Evolutionary conservation across 2,888 invertebrate genomes (phyloP).

Genomic region (Tetrapedia diversipes): DNA sequence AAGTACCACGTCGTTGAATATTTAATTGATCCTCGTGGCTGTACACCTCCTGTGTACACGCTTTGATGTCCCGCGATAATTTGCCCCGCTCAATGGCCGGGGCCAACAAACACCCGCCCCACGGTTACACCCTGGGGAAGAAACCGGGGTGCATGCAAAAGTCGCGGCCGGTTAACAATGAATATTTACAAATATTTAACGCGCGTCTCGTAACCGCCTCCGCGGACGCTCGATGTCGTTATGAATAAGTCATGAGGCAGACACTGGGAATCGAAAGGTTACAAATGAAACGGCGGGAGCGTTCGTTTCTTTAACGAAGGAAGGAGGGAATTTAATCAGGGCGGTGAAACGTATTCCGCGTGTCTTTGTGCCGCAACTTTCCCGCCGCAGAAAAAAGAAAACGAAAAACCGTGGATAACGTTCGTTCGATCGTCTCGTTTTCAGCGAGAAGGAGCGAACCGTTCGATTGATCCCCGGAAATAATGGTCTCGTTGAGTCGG

Average conservation of each 20-base stretch:
- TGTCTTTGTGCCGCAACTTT: not conserved
- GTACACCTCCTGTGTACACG: slow-evolving; percentile 11
- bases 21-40: slow-evolving; percentile 48
- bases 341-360: slow-evolving; percentile 23
- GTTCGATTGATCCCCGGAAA: slow-evolving; percentile 39
- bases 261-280: slow-evolving; percentile 36
- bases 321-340: no score
- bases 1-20: slow-evolving; percentile 43
- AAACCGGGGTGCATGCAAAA: slow-evolving; percentile 13
- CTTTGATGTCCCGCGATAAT: slow-evolving; percentile 44
- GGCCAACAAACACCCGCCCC: slow-evolving; percentile 33
- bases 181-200: slow-evolving; percentile 59
- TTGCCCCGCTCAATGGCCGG: slow-evolving; percentile 31
- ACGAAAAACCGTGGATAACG: not conserved
- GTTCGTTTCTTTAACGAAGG: not conserved
- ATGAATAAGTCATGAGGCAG: slow-evolving; percentile 52
- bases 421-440: no score
- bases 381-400: not conserved
- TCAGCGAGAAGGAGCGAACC: not conserved
- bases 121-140: slow-evolving; percentile 2
- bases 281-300: not conserved
- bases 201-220: slow-evolving; percentile 51
- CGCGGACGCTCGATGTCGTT: slow-evolving; percentile 13
- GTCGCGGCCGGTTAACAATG: slow-evolving; percentile 21
- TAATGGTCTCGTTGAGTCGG: slow-evolving; percentile 22